These are phyloP conservation scores for Achatina immaculata DNA, from an alignment of 1,140 invertebrate species.

Conservation along the genomic window DNA sequence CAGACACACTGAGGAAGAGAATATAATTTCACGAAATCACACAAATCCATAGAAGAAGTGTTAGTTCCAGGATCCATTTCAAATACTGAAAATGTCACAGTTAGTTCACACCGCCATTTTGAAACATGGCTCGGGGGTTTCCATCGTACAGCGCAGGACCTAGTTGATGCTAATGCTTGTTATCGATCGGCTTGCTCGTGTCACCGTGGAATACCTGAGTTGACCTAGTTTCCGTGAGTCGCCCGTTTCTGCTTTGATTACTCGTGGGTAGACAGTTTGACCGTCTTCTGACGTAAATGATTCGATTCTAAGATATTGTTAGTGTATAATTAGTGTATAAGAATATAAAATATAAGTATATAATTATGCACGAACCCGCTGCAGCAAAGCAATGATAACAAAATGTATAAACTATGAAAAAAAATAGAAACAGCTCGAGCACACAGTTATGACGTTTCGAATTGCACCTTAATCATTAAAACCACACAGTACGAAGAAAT, in stretches of 20 bases:
- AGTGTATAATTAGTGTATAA: too few species aligned
- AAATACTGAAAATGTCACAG: neutral
- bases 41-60: neutral
- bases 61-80: neutral
- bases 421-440: too few species aligned
- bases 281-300: too few species aligned
- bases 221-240: neutral
- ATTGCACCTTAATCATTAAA: too few species aligned
- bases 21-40: constrained; percentile 34
- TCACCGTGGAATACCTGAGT: neutral
- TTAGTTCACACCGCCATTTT: neutral
- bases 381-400: too few species aligned
- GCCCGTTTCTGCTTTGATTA: too few species aligned
- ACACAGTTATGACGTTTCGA: too few species aligned
- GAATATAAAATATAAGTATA: too few species aligned
- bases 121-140: neutral
- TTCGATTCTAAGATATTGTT: too few species aligned
- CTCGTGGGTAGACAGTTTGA: too few species aligned
- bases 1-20: constrained; percentile 40
- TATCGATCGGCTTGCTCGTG: neutral
- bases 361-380: too few species aligned
- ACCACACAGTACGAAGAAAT: neutral
- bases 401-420: too few species aligned
- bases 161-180: neutral
- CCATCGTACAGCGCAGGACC: neutral